Evolutionary conservation across 2,888 invertebrate genomes (phyloP), one percentile per base, ranked within the genome.

Genomic region (Calameuta pallipes): DNA sequence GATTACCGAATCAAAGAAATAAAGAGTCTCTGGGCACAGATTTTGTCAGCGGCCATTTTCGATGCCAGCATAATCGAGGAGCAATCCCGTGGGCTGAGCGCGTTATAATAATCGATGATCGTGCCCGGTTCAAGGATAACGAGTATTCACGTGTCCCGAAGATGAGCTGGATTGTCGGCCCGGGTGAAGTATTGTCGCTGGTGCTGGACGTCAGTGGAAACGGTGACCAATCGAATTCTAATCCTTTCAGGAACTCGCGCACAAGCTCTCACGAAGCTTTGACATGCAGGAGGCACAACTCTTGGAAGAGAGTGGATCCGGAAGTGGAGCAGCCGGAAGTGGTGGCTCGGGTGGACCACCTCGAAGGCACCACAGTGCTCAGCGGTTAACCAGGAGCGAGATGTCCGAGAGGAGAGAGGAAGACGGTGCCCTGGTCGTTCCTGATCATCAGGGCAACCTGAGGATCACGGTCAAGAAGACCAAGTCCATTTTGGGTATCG

Each of bases 401-500:
- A 85, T 87, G 80, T 83, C 87, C 4, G 89, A 89, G 69, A 86
- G 90, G 76, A 84, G 90, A n/a, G 90, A 96, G 89, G 96, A 96
- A 85, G 95, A 95, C 87, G 94, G 95, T 81, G 94, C 95, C 81
- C 92, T 96, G 90, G 96, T 97, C 85, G 95, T 96, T 87, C 94
- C 96, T 87, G 97, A 97, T 92, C 95, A 96, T 92, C 96, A 96
- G 92, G 97, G 97, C 85, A 97, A 97, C 92, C 94, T 97, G 88
- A 94, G 97, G 91, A 96, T 98, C 88, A 96, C 96, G 85, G 97
- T 98, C 85, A 96, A 96, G 92, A 98, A 98, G 93, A 97, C 96
- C 78, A 98, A 98, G 92, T 97, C 98, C 75, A 97, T 97, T 89
- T 94, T 99, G 87, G 98, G 99, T 85, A 97, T 99, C 89, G 98